Base-by-base conservation (phyloP, 2,888 invertebrate species). In the Amblyjoppa fuscipennis region DNA sequence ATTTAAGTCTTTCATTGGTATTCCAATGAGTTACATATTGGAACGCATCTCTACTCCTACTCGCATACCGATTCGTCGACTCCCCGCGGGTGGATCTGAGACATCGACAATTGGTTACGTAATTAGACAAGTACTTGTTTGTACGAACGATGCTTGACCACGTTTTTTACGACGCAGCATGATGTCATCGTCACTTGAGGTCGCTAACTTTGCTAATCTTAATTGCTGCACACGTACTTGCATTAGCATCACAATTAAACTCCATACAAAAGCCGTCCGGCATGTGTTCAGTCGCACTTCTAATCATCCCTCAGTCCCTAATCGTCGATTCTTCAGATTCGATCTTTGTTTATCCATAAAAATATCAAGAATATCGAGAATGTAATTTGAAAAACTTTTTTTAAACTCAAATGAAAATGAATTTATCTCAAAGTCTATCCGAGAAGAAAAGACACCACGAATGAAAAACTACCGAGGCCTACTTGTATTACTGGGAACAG, bases 221-320 rank as follows among this genome's bases (percentile, higher is more conserved):
- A 87, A 88, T 89, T 89, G 86, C 85, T 85, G 81, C 87, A 87
- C 89, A 77, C 86, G 83, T 82, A 81, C 87, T 87, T 89, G 45
- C 88, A 90, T 91, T 90, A 89, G 68, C 86, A 85, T 87, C 81
- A 78, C 83, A 90, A 91, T 91, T 90, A 89, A 81, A 81, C 77
- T 75, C 59, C 49, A n/a, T 64, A 77, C 82, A 53, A 82, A 85
- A 82, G 13, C 66, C 34, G 31, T 31, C 25, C 34, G 59, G 31
- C 31, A 68, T 56, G 16, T 66, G 45, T 71, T 66, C 41, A 11
- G 11, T 53, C 53, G 13, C 59, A 56, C 64, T 71, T 25, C n/a
- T 13, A 38, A 45, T 16, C 20, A 34, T 34, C 41, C 53, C 38
- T 34, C 28, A 3, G 45, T 7, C n/a, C 25, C 49, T 0, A 53